Percentiles rank a stretch among this genome's conserved stretches.
Evolutionary conservation across 2,797 vertebrate genomes (phyloP).

Genomic region (Menidia menidia): DNA sequence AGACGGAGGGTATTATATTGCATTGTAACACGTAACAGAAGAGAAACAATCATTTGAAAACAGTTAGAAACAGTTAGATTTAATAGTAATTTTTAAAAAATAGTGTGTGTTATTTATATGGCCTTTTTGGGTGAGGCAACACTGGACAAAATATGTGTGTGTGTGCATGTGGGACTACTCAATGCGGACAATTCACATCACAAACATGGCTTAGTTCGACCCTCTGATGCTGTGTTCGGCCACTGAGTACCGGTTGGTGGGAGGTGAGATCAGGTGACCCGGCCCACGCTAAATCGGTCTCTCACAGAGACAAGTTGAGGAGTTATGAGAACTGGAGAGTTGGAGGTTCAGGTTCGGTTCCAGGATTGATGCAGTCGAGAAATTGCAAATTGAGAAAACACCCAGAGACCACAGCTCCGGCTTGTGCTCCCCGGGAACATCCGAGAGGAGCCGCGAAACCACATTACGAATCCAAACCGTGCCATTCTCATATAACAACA

Average conservation of each 20-base stretch:
- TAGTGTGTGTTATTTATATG: slow-evolving; percentile 37
- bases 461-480: too few species aligned
- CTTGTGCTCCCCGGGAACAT: too few species aligned
- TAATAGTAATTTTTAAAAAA: background rate
- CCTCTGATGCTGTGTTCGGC: slow-evolving; percentile 40
- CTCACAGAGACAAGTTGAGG: slow-evolving; percentile 26
- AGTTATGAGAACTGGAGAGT: slow-evolving; percentile 33
- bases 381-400: background rate
- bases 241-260: slow-evolving; percentile 47
- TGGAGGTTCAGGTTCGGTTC: slow-evolving; percentile 13
- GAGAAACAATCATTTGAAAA: slow-evolving; percentile 30
- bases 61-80: slow-evolving; percentile 11
- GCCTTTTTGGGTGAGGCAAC: slow-evolving; percentile 53
- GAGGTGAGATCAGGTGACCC: slow-evolving; percentile 61
- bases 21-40: background rate
- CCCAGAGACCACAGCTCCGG: too few species aligned
- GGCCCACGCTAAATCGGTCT: slow-evolving; percentile 62
- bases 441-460: too few species aligned
- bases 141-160: slow-evolving; percentile 3
- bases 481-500: too few species aligned
- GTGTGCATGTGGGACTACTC: background rate
- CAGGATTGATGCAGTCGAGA: slow-evolving; percentile 10
- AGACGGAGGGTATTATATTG: background rate
- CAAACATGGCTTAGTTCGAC: slow-evolving; percentile 41
- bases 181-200: slow-evolving; percentile 8